phyloP scores from a whole-genome alignment of 2,888 invertebrate genomes.

The Leptinotarsa haldemani region DNA sequence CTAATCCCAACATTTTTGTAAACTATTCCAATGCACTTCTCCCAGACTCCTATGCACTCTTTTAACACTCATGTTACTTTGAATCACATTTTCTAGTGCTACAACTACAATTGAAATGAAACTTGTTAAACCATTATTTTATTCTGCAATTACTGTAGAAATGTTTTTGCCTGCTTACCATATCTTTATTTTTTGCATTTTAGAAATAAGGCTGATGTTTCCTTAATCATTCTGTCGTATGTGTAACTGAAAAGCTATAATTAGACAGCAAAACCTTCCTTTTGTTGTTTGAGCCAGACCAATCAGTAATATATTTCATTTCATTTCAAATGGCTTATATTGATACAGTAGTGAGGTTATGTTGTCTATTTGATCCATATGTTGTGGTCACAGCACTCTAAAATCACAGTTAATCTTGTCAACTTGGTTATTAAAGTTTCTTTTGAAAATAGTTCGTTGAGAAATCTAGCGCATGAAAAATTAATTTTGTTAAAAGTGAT shows the following conservation, averaged over 20 bases:
- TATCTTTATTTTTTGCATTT: not conserved
- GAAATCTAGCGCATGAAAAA: too few species aligned
- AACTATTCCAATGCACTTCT: too few species aligned
- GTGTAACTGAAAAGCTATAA: not conserved
- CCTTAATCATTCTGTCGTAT: not conserved
- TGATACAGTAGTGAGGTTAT: constrained; percentile 42
- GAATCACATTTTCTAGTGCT: too few species aligned
- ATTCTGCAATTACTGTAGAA: not conserved
- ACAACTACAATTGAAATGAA: too few species aligned
- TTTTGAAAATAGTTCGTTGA: too few species aligned
- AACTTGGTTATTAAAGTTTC: too few species aligned
- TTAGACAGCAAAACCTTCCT: not conserved
- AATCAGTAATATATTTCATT: not conserved
- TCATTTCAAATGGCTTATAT: not conserved
- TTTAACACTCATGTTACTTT: too few species aligned
- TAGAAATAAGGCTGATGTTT: not conserved
- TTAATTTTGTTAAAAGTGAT: too few species aligned
- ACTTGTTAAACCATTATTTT: too few species aligned
- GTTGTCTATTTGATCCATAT: constrained; percentile 50
- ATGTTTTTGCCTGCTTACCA: not conserved
- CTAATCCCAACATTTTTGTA: too few species aligned
- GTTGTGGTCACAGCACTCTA: constrained; percentile 4
- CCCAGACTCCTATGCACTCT: too few species aligned
- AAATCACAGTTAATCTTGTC: not conserved
- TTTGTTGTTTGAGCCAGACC: not conserved